Conservation (phyloP, 2,113 vertebrate species). For the Proterorhinus semilunaris region DNA sequence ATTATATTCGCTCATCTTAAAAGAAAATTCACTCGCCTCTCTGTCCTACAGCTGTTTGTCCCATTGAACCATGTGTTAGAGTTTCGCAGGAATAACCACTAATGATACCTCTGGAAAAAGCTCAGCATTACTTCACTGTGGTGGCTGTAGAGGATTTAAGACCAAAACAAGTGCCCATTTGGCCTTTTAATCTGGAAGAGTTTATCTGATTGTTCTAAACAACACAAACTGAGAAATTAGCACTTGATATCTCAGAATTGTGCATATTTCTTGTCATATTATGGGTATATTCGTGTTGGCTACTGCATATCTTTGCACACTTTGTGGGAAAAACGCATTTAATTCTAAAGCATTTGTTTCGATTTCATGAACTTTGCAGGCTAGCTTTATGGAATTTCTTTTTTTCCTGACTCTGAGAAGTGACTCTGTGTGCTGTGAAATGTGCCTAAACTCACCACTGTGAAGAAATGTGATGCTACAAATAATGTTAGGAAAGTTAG, state of each 20-base stretch:
- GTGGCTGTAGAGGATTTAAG: too few species aligned
- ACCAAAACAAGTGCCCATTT: background rate
- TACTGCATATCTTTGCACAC: background rate
- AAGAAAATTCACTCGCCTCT: conserved; percentile 7
- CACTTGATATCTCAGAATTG: background rate
- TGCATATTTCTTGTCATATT: background rate
- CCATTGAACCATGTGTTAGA: background rate
- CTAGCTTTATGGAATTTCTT: too few species aligned
- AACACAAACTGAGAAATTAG: background rate
- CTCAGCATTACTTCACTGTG: conserved; percentile 48
- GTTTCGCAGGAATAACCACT: conserved; percentile 17
- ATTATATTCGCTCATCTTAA: too few species aligned
- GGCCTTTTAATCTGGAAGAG: conserved; percentile 7
- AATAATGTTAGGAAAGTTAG: too few species aligned
- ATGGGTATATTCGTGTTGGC: background rate
- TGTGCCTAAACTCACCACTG: too few species aligned
- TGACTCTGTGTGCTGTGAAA: too few species aligned
- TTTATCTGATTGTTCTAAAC: background rate
- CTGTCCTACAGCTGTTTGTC: conserved; percentile 6
- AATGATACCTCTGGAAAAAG: conserved; percentile 19
- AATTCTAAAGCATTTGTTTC: too few species aligned
- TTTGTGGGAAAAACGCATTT: too few species aligned
- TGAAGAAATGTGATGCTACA: too few species aligned
- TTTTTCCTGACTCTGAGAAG: too few species aligned
- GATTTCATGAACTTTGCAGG: too few species aligned